These are phyloP conservation scores for Papilio glaucus DNA, from an alignment of 1,140 invertebrate species.

Conservation along the genomic window DNA sequence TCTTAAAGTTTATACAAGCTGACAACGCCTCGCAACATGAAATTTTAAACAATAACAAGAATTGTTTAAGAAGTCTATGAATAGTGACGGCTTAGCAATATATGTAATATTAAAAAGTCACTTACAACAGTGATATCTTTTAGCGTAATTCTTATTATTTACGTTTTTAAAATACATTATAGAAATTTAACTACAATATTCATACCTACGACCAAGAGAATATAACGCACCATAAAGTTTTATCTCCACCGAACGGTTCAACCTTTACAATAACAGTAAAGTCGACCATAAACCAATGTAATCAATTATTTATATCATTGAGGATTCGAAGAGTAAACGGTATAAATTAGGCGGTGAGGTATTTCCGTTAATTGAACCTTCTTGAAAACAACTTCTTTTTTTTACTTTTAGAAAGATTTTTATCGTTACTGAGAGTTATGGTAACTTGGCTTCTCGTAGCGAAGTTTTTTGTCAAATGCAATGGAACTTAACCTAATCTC, in stretches of 20 bases:
- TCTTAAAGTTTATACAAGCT: too few species aligned
- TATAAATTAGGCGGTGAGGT: background rate
- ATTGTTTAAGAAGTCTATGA: background rate
- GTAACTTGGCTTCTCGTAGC: background rate
- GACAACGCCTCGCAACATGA: too few species aligned
- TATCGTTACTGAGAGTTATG: too few species aligned
- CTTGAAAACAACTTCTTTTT: too few species aligned
- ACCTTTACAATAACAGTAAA: conserved; percentile 21
- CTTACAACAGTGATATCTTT: too few species aligned
- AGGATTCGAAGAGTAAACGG: conserved; percentile 2
- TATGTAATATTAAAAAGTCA: too few species aligned
- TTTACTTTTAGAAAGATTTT: background rate
- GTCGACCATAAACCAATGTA: background rate
- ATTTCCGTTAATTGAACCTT: background rate
- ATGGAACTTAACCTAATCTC: background rate
- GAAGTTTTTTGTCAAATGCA: background rate
- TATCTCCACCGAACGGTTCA: conserved; percentile 4
- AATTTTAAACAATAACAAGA: too few species aligned
- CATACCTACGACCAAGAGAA: background rate
- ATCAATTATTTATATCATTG: conserved; percentile 16
- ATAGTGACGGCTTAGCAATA: too few species aligned
- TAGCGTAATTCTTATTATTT: too few species aligned
- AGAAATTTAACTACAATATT: background rate
- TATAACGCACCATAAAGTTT: conserved; percentile 16
- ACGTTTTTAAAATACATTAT: background rate